Conservation (phyloP, 2,888 invertebrate species). For the Congeria kusceri region DNA sequence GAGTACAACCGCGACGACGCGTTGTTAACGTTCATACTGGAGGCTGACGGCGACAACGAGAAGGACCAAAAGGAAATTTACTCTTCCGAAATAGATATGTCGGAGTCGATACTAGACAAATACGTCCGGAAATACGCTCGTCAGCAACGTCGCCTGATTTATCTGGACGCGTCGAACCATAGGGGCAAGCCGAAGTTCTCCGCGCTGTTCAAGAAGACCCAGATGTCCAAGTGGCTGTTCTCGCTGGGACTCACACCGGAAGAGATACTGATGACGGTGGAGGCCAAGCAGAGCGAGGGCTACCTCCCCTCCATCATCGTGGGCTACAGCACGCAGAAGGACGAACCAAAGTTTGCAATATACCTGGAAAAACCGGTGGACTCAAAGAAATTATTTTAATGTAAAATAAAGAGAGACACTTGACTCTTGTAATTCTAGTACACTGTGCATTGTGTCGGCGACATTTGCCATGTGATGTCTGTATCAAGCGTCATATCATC, state of each 20-base stretch:
- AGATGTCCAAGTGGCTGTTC: slow-evolving; percentile 71
- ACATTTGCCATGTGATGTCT: too few relatives aligned
- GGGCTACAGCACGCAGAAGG: slow-evolving; percentile 69
- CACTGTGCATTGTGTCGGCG: too few relatives aligned
- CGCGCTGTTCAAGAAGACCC: slow-evolving; percentile 78
- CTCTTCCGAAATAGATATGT: slow-evolving; percentile 74
- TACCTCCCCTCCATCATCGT: slow-evolving; percentile 76
- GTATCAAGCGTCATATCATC: too few relatives aligned
- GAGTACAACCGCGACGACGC: slow-evolving; percentile 72
- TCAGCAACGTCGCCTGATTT: slow-evolving; percentile 69
- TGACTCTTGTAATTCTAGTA: too few relatives aligned
- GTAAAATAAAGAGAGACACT: too few relatives aligned
- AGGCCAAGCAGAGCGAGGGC: slow-evolving; percentile 66
- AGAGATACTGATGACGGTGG: slow-evolving; percentile 64
- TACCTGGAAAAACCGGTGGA: slow-evolving; percentile 68
- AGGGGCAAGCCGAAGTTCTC: slow-evolving; percentile 78
- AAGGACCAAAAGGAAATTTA: slow-evolving; percentile 67
- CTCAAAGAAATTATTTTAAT: not conserved
- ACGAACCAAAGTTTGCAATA: slow-evolving; percentile 62
- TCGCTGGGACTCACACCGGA: slow-evolving; percentile 67
- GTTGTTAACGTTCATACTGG: slow-evolving; percentile 78
- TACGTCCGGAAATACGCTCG: slow-evolving; percentile 69
- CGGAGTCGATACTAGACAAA: slow-evolving; percentile 66
- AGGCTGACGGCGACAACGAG: slow-evolving; percentile 63
- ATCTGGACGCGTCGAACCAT: slow-evolving; percentile 76